These are phyloP conservation scores for Cichlasoma orientale DNA, from an alignment of 2,797 vertebrate genomes.

Conservation along the genomic window DNA sequence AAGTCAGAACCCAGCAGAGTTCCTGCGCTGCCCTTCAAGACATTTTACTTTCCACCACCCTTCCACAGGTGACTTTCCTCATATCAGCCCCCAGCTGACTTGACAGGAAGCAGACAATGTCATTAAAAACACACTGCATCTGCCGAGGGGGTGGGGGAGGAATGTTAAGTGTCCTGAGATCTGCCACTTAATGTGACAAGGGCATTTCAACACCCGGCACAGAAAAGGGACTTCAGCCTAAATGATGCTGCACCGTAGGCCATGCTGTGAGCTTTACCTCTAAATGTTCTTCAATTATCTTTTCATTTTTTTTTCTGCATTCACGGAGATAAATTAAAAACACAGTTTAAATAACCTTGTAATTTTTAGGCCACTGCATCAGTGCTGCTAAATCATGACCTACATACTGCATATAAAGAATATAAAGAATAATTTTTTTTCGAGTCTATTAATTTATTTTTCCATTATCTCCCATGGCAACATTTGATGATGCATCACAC, in stretches of 20 bases:
- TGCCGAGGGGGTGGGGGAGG: constrained; percentile 55
- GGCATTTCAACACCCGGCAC: constrained; percentile 66
- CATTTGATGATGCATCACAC: background rate
- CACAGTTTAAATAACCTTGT: constrained; percentile 4
- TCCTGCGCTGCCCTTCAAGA: constrained; percentile 51
- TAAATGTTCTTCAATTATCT: constrained; percentile 47
- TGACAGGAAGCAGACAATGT: constrained; percentile 74
- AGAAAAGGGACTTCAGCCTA: constrained; percentile 31
- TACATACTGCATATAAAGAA: constrained; percentile 1
- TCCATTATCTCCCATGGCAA: background rate
- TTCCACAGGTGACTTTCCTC: constrained; percentile 71
- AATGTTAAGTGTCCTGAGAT: constrained; percentile 70
- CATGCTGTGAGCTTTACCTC: constrained; percentile 53
- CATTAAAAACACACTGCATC: constrained; percentile 69
- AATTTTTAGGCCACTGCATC: background rate
- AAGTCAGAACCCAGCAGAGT: constrained; percentile 24
- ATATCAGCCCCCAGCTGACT: constrained; percentile 63
- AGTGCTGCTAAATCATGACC: background rate
- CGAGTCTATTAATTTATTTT: background rate
- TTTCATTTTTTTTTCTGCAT: background rate
- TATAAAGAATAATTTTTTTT: background rate
- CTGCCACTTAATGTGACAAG: constrained; percentile 73
- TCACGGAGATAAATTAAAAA: constrained; percentile 16
- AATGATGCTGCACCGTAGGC: constrained; percentile 29
- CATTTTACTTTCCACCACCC: constrained; percentile 42